Percentiles rank a stretch among this genome's conserved stretches.
Conservation (phyloP, 2,888 invertebrate genomes). For the Odiellus spinosus region DNA sequence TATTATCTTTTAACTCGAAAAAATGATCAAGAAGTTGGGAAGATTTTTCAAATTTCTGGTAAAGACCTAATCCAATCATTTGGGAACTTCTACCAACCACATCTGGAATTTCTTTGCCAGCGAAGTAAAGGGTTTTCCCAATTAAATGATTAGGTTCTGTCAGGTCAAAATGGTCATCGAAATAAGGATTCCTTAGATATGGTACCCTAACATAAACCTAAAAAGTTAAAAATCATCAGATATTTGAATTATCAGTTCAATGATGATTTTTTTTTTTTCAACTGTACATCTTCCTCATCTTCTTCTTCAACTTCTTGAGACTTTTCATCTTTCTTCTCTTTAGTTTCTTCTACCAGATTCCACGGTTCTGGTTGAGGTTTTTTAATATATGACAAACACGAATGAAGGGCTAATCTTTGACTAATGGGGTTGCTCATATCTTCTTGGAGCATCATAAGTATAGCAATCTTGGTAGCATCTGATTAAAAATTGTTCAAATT, state of each 20-base stretch:
- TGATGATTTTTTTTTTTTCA: conserved; percentile 4
- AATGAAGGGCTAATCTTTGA: conserved; percentile 49
- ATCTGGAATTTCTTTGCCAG: conserved; percentile 21
- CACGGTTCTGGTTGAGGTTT: conserved; percentile 19
- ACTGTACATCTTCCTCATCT: conserved; percentile 19
- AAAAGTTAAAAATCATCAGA: conserved; percentile 20
- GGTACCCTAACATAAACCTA: conserved; percentile 53
- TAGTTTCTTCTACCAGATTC: conserved; percentile 12
- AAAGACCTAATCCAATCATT: conserved; percentile 48
- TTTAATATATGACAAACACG: conserved; percentile 51
- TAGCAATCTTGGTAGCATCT: conserved; percentile 58
- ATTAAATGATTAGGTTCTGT: conserved; percentile 49
- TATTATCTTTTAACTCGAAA: not conserved
- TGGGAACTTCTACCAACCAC: conserved; percentile 25
- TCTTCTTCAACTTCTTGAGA: conserved; percentile 24
- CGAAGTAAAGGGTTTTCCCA: conserved; percentile 55
- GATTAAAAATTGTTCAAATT: conserved; percentile 1
- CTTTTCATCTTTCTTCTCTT: conserved; percentile 20
- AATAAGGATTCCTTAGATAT: conserved; percentile 61
- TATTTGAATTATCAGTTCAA: not conserved
- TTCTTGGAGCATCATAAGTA: conserved; percentile 73
- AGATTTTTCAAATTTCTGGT: conserved; percentile 45
- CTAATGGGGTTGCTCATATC: conserved; percentile 54
- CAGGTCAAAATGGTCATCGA: conserved; percentile 82
- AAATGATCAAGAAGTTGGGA: conserved; percentile 7